Evolutionary conservation across 1,140 invertebrate species (phyloP).

Genomic region (Meloidogyne chitwoodi): DNA sequence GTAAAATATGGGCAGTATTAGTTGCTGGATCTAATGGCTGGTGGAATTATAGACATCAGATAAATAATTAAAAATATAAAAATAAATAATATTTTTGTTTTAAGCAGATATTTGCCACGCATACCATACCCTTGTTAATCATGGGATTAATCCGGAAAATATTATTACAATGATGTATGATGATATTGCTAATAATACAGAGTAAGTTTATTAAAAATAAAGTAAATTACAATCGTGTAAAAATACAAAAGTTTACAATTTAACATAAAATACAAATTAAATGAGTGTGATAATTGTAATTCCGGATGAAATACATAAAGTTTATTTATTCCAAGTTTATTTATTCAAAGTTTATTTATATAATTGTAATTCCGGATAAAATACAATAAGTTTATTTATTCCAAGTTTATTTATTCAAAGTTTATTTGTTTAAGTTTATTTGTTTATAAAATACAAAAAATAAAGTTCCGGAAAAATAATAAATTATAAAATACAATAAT

Average conservation of each 20-base stretch:
- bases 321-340: background rate
- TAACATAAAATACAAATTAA: too few species aligned
- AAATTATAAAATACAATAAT: background rate
- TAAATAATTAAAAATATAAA: background rate
- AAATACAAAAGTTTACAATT: too few species aligned
- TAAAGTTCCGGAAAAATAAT: background rate
- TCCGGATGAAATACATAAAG: background rate
- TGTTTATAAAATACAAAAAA: too few species aligned
- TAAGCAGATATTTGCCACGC: constrained; percentile 69
- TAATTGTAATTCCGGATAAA: background rate
- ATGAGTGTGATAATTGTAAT: too few species aligned
- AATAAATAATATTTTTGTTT: constrained; percentile 60
- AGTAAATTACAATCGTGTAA: too few species aligned
- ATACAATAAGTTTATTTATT: background rate
- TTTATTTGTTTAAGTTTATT: too few species aligned
- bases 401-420: background rate
- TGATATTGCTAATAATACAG: constrained; percentile 66
- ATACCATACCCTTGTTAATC: constrained; percentile 66
- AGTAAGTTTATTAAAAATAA: constrained; percentile 62
- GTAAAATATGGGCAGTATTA: constrained; percentile 66
- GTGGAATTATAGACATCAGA: constrained; percentile 68
- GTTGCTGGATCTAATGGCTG: constrained; percentile 67
- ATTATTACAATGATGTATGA: constrained; percentile 71
- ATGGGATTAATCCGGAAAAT: constrained; percentile 66
- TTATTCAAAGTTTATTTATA: background rate